Base-by-base conservation (phyloP, 2,888 invertebrate species). In the Agriotes lineatus region DNA sequence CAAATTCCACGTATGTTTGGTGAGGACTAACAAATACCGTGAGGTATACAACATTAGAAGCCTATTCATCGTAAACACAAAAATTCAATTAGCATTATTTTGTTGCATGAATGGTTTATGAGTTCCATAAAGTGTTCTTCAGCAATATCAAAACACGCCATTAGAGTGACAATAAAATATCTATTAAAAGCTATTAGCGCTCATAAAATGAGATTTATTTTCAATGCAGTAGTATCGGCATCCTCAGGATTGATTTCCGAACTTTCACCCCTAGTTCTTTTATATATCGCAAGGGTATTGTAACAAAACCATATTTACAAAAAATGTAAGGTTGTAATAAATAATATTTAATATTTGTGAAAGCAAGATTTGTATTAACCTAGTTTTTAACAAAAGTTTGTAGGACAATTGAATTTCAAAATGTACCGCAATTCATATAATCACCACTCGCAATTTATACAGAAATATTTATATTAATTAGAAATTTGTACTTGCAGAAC, bases 21-120 rank as follows among this genome's bases (percentile, higher is more conserved):
- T 57, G 37, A 25, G 25, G 42, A 58, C n/a, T 39, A 30, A 19
- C 35, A 42, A 42, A 39, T 20, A 42, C 42, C 42, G 42, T 58
- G 37, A 39, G 42, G 42, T 10, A 58, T n/a, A 58, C 39, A 25
- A 10, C 57, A 42, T 14, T 16, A 22, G 42, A 25, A 14, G 20
- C 14, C 14, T 14, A 52, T 50, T 62, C 20, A 25, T 35, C 35
- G 22, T 9, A 14, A 16, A 66, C 66, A 66, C 59, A 48, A 59
- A 66, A 66, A 66, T 59, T 66, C 66, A 66, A 66, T 66, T 66
- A 60, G 52, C 61, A 45, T 52, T 44, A 58, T 64, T 48, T 45
- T 57, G 64, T 57, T 58, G 12, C 19, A 39, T 42, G 50, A 66
- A 66, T 59, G 25, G 59, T 66, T 66, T 60, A 63, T 56, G 52